Conservation (phyloP, 2,888 invertebrate species). For the Leucoma salicis region DNA sequence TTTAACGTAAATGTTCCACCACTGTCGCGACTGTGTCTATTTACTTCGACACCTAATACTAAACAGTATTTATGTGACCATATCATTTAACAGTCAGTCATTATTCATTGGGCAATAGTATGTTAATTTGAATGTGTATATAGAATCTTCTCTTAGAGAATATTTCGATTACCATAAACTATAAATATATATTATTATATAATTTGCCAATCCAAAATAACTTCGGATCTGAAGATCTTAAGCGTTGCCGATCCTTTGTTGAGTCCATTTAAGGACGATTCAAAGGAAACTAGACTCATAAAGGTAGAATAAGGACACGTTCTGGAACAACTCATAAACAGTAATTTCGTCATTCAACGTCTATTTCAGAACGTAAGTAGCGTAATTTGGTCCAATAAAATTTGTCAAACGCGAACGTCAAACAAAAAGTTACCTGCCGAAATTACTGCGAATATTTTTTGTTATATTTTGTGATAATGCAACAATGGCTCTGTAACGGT, state of each 20-base stretch:
- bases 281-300: slow-evolving; percentile 20
- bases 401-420: slow-evolving; percentile 21
- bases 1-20: slow-evolving; percentile 34
- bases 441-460: slow-evolving; percentile 32
- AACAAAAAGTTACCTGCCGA: slow-evolving; percentile 21
- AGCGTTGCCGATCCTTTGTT: too few species aligned
- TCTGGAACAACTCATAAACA: slow-evolving; percentile 26
- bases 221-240: too few species aligned
- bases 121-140: too few species aligned
- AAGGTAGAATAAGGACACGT: slow-evolving; percentile 21
- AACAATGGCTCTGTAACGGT: slow-evolving; percentile 37
- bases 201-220: too few species aligned
- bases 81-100: too few species aligned
- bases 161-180: too few species aligned
- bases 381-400: slow-evolving; percentile 40
- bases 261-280: too few species aligned
- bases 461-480: slow-evolving; percentile 26
- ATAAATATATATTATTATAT: too few species aligned
- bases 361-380: slow-evolving; percentile 36
- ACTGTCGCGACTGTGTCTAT: slow-evolving; percentile 24
- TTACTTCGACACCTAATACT: slow-evolving; percentile 19
- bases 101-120: too few species aligned
- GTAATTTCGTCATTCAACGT: slow-evolving; percentile 27
- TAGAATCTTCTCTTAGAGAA: too few species aligned
- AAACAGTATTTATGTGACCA: slow-evolving; percentile 18